phyloP scores from a whole-genome alignment of 23 tunicate genomes.

The Diplosoma virens region DNA sequence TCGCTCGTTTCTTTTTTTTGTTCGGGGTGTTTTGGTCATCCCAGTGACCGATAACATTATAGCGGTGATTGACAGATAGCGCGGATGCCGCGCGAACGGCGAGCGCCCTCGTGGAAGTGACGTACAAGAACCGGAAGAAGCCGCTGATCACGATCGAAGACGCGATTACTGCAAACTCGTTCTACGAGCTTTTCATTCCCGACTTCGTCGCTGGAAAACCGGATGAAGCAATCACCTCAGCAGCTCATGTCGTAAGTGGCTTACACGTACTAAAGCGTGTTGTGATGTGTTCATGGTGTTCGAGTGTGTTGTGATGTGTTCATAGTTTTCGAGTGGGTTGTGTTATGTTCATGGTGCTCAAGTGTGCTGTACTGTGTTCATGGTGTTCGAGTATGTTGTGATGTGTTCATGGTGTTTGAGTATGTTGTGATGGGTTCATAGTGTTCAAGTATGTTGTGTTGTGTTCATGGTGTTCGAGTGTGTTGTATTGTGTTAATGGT shows the following conservation, averaged over 20 bases:
- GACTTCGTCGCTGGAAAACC: slow-evolving; percentile 19
- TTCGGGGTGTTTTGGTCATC: neutral
- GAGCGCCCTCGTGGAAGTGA: slow-evolving; percentile 61
- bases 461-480: too few species aligned
- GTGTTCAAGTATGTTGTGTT: too few species aligned
- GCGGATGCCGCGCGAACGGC: slow-evolving; percentile 13
- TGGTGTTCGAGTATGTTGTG: too few species aligned
- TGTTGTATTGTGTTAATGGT: too few species aligned
- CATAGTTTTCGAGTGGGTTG: too few species aligned
- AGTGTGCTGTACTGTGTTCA: too few species aligned
- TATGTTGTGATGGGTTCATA: too few species aligned
- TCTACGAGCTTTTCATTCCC: neutral
- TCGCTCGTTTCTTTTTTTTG: too few species aligned
- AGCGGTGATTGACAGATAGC: neutral
- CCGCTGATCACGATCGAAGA: slow-evolving; percentile 36
- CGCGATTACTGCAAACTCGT: slow-evolving; percentile 39
- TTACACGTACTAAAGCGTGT: too few species aligned
- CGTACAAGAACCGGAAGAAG: slow-evolving; percentile 59
- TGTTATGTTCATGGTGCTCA: too few species aligned
- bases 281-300: neutral
- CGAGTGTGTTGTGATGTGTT: too few species aligned
- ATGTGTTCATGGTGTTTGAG: too few species aligned
- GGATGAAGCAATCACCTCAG: slow-evolving; percentile 31
- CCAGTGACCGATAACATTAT: neutral
- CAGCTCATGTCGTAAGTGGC: slow-evolving; percentile 31